Base-by-base conservation (phyloP, 2,888 invertebrate species). In the Hydraecia micacea region DNA sequence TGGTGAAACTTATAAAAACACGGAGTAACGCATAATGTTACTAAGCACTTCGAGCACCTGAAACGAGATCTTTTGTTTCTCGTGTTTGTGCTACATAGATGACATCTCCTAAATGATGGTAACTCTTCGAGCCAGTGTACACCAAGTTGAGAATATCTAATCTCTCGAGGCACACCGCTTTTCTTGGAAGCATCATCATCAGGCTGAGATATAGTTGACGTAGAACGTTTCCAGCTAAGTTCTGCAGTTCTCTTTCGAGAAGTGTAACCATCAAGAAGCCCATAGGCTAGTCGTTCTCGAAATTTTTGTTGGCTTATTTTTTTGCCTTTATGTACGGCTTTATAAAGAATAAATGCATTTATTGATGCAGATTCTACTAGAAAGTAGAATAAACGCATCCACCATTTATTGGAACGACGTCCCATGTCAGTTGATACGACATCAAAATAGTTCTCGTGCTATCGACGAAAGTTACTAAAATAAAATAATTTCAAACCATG, bases 91-190 rank as follows among this genome's bases (percentile, higher is more conserved):
- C 36, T 36, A 36, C 32, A 75, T 75, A 75, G n/a, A 66, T 75
- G 55, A 55, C 79, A 79, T 70, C 79, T 55, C 60, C 79, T 75
- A 66, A 79, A 79, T 65, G 74, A 52, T 67, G 71, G 66, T 66
- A 79, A 15, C 32, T 75, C 79, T 79, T 75, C 71, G 28, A 67
- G 79, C 79, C 72, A 75, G 67, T 80, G 75, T 65, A 75, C 68
- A 68, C 79, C 75, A 68, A 80, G 75, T 72, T 76, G 72, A 73
- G 75, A 28, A 72, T 80, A 80, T 62, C 79, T 0, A 68, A 80
- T 80, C 79, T 80, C 79, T 68, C 63, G 55, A 52, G 67, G 75
- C 32, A 73, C 75, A 75, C 72, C 69, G 9, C 36, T 66, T 62
- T 68, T 70, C 58, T 52, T 75, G 62, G 75, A 75, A 68, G 32